phyloP scores from a whole-genome alignment of 1,140 invertebrate genomes.

The Zaprionus taronus region DNA sequence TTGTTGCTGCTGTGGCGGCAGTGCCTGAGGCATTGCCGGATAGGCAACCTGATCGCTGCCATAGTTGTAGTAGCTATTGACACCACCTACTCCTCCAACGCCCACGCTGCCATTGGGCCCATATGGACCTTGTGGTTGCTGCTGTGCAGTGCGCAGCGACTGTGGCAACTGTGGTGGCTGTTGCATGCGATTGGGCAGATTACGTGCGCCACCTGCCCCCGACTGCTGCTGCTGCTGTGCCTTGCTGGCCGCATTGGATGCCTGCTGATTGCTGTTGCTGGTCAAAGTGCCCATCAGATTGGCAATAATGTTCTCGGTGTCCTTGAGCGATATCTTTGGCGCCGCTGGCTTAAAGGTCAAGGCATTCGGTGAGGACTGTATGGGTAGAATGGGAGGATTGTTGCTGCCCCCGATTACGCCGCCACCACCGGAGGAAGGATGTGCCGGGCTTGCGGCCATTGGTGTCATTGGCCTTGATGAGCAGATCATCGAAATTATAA shows the following conservation, averaged over 20 bases:
- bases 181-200: constrained; percentile 21
- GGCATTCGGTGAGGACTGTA: constrained; percentile 56
- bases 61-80: constrained; percentile 23
- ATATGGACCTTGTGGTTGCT: constrained; percentile 23
- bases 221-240: constrained; percentile 23
- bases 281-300: constrained; percentile 87
- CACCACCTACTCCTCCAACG: not conserved
- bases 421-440: not conserved
- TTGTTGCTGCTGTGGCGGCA: constrained; percentile 12
- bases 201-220: constrained; percentile 57
- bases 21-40: constrained; percentile 11
- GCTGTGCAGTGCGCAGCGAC: constrained; percentile 17
- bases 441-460: constrained; percentile 41
- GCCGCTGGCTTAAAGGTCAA: constrained; percentile 76
- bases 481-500: constrained; percentile 89
- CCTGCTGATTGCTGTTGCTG: constrained; percentile 54
- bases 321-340: constrained; percentile 85
- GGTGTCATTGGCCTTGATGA: constrained; percentile 85
- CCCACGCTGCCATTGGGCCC: constrained; percentile 12
- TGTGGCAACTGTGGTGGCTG: constrained; percentile 27
- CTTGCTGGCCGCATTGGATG: constrained; percentile 19
- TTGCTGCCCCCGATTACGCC: not conserved
- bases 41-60: constrained; percentile 12
- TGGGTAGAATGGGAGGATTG: constrained; percentile 29
- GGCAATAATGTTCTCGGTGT: constrained; percentile 87